A percentile compares a stretch with the other conserved stretches of the same genome.
phyloP scores from a whole-genome alignment of 2,888 invertebrate species.

The Fabriciana adippe region DNA sequence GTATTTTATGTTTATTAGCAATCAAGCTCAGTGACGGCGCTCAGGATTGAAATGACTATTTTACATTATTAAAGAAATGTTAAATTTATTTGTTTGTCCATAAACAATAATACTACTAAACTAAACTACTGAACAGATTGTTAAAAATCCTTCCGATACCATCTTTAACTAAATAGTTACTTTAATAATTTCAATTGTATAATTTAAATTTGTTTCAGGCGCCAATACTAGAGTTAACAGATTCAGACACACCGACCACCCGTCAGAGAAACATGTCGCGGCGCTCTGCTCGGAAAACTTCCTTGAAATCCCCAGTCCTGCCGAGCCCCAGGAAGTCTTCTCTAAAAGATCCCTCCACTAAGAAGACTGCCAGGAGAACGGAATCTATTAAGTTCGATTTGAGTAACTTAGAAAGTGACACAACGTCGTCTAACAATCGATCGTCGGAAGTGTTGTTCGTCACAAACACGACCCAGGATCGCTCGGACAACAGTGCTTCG shows the following conservation, averaged over 20 bases:
- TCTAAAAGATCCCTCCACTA: conserved; percentile 56
- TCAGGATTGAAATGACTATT: too few relatives aligned
- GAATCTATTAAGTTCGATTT: conserved; percentile 75
- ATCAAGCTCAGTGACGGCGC: too few relatives aligned
- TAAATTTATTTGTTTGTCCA: too few relatives aligned
- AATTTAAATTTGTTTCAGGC: conserved; percentile 9
- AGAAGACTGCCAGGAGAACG: conserved; percentile 53
- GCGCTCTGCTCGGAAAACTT: conserved; percentile 11
- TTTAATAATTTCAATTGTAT: too few relatives aligned
- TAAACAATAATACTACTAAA: too few relatives aligned
- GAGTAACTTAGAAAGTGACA: conserved; percentile 58
- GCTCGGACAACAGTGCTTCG: conserved; percentile 32
- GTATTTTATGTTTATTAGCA: too few relatives aligned
- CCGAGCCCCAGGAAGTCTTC: conserved; percentile 65
- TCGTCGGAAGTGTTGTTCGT: conserved; percentile 43
- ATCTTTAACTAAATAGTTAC: too few relatives aligned
- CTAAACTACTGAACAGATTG: too few relatives aligned
- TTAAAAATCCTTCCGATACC: too few relatives aligned
- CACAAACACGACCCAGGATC: conserved; percentile 36
- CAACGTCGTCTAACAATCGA: conserved; percentile 35
- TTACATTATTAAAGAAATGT: too few relatives aligned
- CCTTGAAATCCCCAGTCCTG: conserved; percentile 40
- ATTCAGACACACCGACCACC: conserved; percentile 5
- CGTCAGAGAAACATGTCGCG: background rate
- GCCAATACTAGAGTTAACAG: conserved; percentile 14